A percentile compares a stretch with the other conserved stretches of the same genome.
phyloP scores from a whole-genome alignment of 2,797 vertebrate species.

The Chromobotia macracanthus region DNA sequence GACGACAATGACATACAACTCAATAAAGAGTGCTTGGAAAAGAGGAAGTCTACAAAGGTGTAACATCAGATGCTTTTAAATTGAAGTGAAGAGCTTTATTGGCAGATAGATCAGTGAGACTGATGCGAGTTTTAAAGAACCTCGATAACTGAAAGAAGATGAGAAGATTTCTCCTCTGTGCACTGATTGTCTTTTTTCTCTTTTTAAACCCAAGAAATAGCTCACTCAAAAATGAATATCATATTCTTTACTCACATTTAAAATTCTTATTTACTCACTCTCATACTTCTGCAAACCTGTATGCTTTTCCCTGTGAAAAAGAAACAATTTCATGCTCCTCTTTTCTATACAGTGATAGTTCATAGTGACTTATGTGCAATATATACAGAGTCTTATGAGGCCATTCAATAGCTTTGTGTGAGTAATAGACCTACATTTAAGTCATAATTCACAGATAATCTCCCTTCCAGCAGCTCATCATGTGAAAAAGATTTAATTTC shows the following conservation, averaged over 20 bases:
- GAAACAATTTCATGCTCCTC: background rate
- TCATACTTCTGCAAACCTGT: background rate
- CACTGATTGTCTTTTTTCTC: background rate
- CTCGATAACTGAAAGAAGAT: conserved; percentile 1
- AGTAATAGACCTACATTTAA: too few relatives aligned
- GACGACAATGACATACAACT: conserved; percentile 69
- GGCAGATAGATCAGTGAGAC: conserved; percentile 34
- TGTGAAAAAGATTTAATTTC: background rate
- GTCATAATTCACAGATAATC: too few relatives aligned
- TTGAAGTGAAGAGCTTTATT: conserved; percentile 19
- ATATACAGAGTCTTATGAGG: background rate
- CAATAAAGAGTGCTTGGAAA: conserved; percentile 60
- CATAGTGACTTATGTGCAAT: background rate
- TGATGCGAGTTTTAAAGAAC: conserved; percentile 6
- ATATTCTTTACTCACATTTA: background rate
- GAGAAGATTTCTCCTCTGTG: background rate
- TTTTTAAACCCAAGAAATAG: conserved; percentile 11
- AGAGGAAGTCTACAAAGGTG: conserved; percentile 16
- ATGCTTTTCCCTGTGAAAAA: background rate
- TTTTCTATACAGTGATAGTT: background rate
- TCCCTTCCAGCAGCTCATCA: background rate
- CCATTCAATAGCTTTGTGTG: background rate
- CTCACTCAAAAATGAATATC: background rate
- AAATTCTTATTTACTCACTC: background rate
- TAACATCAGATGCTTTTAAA: conserved; percentile 32